phyloP scores from a whole-genome alignment of 2,888 invertebrate species.

The Meandrusa payeni region DNA sequence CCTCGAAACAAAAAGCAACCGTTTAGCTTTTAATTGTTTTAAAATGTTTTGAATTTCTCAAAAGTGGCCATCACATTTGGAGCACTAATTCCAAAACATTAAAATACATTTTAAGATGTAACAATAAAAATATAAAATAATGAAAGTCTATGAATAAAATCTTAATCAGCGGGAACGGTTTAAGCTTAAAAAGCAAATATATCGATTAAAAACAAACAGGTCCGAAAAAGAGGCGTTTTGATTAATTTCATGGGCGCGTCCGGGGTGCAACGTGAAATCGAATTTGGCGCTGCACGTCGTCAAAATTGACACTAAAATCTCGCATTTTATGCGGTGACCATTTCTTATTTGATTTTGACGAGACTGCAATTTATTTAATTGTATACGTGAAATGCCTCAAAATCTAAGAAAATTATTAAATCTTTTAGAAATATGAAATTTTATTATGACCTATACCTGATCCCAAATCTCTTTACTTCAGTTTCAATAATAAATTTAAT shows the following conservation, averaged over 20 bases:
- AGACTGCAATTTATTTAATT: too few species aligned
- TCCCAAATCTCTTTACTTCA: too few species aligned
- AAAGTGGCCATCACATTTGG: neutral
- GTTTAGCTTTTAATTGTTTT: conserved; percentile 7
- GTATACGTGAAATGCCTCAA: too few species aligned
- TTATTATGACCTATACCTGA: too few species aligned
- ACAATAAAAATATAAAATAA: conserved; percentile 35
- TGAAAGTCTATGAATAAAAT: conserved; percentile 71
- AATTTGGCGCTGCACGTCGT: conserved; percentile 62
- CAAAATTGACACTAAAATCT: conserved; percentile 62
- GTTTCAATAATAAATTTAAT: too few species aligned
- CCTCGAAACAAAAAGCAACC: conserved; percentile 13
- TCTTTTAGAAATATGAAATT: too few species aligned
- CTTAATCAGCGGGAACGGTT: conserved; percentile 68
- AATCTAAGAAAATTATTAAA: too few species aligned
- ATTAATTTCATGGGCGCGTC: conserved; percentile 69
- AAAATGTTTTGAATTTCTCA: conserved; percentile 7
- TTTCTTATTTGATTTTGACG: neutral
- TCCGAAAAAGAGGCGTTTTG: conserved; percentile 69
- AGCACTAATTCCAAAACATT: neutral
- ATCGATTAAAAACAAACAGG: conserved; percentile 70
- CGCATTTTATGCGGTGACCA: conserved; percentile 43
- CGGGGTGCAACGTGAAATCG: conserved; percentile 47
- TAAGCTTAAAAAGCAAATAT: conserved; percentile 57
- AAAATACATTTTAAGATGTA: conserved; percentile 8